Evolutionary conservation across 2,888 invertebrate genomes (phyloP).

Genomic region (Micropterix aruncella): DNA sequence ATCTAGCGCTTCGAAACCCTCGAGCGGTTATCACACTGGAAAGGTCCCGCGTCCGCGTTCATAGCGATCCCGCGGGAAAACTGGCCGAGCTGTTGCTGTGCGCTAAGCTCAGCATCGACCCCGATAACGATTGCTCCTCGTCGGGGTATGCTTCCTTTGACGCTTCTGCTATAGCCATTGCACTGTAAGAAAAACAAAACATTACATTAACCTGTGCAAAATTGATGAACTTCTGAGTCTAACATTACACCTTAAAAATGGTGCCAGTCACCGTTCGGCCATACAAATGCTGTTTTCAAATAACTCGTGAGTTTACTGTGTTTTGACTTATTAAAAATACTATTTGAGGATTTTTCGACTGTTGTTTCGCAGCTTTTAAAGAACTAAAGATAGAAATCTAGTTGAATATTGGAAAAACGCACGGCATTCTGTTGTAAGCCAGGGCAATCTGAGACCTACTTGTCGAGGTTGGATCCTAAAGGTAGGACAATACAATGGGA

Average conservation of each 20-base stretch:
- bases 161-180: constrained; percentile 82
- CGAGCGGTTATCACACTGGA: not conserved
- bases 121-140: constrained; percentile 84
- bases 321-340: too few relatives aligned
- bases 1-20: not conserved
- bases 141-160: constrained; percentile 81
- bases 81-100: constrained; percentile 91
- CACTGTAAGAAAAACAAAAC: constrained; percentile 47
- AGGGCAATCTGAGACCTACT: too few relatives aligned
- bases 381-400: too few relatives aligned
- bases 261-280: too few relatives aligned
- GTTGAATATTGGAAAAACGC: too few relatives aligned
- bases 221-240: not conserved
- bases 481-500: too few relatives aligned
- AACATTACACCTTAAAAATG: not conserved
- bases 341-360: too few relatives aligned
- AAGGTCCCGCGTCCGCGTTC: constrained; percentile 16
- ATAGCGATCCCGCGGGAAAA: constrained; percentile 72
- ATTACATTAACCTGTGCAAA: not conserved
- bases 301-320: too few relatives aligned
- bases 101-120: constrained; percentile 89
- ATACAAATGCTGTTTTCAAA: too few relatives aligned
- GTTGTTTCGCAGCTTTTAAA: too few relatives aligned
- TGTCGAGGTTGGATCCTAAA: too few relatives aligned
- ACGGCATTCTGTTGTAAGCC: too few relatives aligned